A percentile compares a stretch with the other conserved stretches of the same genome.
phyloP scores from a whole-genome alignment of 2,113 vertebrate genomes.

The Arenaria interpres region DNA sequence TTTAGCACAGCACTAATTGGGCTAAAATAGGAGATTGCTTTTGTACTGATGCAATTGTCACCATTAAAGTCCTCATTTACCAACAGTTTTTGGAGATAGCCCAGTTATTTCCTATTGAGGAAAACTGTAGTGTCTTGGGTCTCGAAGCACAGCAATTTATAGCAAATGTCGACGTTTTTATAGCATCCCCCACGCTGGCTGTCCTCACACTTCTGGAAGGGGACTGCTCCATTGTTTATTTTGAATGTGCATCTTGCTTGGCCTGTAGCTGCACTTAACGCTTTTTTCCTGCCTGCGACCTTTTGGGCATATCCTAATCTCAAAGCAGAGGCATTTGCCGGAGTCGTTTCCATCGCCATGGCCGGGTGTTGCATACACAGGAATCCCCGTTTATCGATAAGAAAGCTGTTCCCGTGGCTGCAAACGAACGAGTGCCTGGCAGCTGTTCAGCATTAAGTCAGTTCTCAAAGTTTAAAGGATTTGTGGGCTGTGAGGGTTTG shows the following conservation, averaged over 20 bases:
- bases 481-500: conserved; percentile 44
- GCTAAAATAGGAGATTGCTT: conserved; percentile 27
- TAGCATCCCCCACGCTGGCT: background rate
- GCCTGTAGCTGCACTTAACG: background rate
- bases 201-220: background rate
- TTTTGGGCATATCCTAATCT: background rate
- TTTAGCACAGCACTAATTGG: conserved; percentile 39
- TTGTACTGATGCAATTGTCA: conserved; percentile 47
- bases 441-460: conserved; percentile 23
- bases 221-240: background rate
- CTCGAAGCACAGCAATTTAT: background rate
- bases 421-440: background rate
- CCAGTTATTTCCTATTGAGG: background rate
- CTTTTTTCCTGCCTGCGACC: background rate
- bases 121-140: background rate
- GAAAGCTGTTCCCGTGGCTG: background rate
- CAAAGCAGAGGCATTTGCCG: background rate
- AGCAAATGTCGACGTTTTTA: background rate
- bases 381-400: background rate
- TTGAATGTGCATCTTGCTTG: background rate
- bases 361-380: background rate
- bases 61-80: conserved; percentile 8
- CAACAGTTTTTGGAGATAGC: conserved; percentile 4
- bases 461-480: background rate
- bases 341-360: background rate